These are phyloP conservation scores for Epinotia brunnichana DNA, from an alignment of 2,888 invertebrate genomes.

Conservation along the genomic window DNA sequence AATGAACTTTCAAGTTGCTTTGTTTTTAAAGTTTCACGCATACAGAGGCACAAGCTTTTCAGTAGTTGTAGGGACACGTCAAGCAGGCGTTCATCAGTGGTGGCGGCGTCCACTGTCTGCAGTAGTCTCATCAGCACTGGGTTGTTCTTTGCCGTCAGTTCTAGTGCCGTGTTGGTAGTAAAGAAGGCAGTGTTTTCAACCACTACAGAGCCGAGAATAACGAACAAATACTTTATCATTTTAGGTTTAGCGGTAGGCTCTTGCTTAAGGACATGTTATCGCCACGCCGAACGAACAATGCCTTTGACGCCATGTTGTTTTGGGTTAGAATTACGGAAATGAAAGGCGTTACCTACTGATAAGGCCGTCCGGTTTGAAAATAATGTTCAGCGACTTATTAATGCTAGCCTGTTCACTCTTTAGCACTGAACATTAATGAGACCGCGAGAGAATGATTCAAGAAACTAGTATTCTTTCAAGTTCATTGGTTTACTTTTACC, in stretches of 20 bases:
- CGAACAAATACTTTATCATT: conserved; percentile 56
- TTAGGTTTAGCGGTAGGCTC: conserved; percentile 56
- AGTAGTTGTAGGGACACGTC: conserved; percentile 68
- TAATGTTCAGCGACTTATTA: background rate
- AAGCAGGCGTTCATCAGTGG: conserved; percentile 64
- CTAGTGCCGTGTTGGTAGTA: conserved; percentile 45
- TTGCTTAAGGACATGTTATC: conserved; percentile 61
- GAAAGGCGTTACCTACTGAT: conserved; percentile 51
- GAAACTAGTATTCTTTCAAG: background rate
- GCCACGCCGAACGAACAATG: conserved; percentile 59
- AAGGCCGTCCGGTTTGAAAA: conserved; percentile 38
- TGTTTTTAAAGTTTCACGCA: conserved; percentile 61
- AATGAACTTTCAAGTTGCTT: conserved; percentile 53
- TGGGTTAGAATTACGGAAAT: conserved; percentile 53
- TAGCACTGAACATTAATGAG: background rate
- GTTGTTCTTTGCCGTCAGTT: conserved; percentile 54
- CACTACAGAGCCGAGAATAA: conserved; percentile 50
- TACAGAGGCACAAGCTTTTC: conserved; percentile 70
- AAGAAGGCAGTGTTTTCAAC: conserved; percentile 49
- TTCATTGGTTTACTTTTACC: background rate
- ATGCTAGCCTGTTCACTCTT: background rate
- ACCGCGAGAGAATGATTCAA: background rate
- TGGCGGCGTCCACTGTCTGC: conserved; percentile 65
- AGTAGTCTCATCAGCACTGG: conserved; percentile 64
- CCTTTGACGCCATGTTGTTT: conserved; percentile 63